These are phyloP conservation scores for Edolisoma coerulescens DNA, from an alignment of 2,113 vertebrate genomes.

Conservation along the genomic window DNA sequence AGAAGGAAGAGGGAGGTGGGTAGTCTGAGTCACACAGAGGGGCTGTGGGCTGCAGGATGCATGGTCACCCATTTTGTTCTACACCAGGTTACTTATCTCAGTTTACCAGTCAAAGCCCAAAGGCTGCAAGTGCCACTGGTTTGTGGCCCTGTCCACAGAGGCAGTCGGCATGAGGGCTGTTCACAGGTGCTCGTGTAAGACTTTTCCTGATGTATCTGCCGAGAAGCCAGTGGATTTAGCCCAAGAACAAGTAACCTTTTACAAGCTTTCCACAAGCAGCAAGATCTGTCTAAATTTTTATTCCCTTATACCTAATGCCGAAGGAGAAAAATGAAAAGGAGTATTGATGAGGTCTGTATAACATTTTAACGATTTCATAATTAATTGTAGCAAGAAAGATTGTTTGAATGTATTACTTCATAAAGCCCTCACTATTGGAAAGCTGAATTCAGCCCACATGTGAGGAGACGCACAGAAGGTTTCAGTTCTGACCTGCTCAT, in stretches of 20 bases:
- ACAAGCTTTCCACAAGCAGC: background rate
- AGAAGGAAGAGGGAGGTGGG: background rate
- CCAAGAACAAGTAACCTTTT: background rate
- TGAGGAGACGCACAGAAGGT: background rate
- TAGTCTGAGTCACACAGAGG: fast-evolving
- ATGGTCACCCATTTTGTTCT: background rate
- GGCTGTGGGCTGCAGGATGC: fast-evolving
- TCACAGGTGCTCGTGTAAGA: background rate
- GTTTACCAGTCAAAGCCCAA: background rate
- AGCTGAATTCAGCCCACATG: background rate
- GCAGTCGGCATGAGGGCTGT: fast-evolving
- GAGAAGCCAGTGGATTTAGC: background rate
- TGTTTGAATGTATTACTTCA: background rate
- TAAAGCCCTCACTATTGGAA: background rate
- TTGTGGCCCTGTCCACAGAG: background rate
- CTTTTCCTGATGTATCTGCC: background rate
- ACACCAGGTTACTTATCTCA: background rate
- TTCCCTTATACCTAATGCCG: background rate
- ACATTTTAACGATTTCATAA: background rate
- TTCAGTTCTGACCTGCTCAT: background rate
- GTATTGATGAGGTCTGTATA: background rate
- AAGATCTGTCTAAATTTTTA: background rate
- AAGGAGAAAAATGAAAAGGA: background rate
- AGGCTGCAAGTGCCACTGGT: background rate
- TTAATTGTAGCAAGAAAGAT: background rate